Evolutionary conservation across 2,113 vertebrate genomes (phyloP), one percentile per base, ranked within the genome.

Genomic region (Cyanistes caeruleus): DNA sequence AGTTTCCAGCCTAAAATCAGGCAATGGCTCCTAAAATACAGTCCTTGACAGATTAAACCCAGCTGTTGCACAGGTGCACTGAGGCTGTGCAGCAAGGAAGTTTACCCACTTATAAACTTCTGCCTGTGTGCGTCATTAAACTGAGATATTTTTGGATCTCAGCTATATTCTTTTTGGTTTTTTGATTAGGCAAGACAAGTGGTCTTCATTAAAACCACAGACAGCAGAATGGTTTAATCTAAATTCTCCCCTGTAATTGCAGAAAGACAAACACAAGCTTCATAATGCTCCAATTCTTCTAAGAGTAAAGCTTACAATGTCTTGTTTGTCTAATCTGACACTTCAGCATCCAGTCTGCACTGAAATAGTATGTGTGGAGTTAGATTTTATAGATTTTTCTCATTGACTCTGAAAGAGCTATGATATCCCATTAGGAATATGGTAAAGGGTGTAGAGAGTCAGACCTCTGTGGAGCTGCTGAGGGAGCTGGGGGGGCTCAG

Each of bases 51-150:
- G 88, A 97, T 96, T 79, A 79, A 95, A 93, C 46, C 72, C 96
- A 96, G 95, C 88, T 96, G 94, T 51, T 76, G 84, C 95, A 95
- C 97, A 97, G 97, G 97, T 97, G 97, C 92, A 96, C 65, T 64
- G 68, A 43, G 90, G 88, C 85, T 85, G 37, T 62, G 69, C 55
- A 84, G 83, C 44, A 58, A 69, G 75, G 51, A 84, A 63, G 31
- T 90, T 93, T 78, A 77, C 64, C 87, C 94, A 84, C 77, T 96
- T 87, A 72, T 11, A 93, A 94, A 94, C 86, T 76, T 89, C 80
- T 95, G 91, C 59, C 81, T 69, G 8, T 87, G 49, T 95, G 90
- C 25, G 10, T 96, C 95, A 95, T 94, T 95, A 92, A 79, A 91
- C 85, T 65, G 62, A 83, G 87, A 84, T 93, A 95, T 95, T 94